These are phyloP conservation scores for Aphelocoma californica DNA, from an alignment of 2,797 vertebrate genomes.

Conservation along the genomic window DNA sequence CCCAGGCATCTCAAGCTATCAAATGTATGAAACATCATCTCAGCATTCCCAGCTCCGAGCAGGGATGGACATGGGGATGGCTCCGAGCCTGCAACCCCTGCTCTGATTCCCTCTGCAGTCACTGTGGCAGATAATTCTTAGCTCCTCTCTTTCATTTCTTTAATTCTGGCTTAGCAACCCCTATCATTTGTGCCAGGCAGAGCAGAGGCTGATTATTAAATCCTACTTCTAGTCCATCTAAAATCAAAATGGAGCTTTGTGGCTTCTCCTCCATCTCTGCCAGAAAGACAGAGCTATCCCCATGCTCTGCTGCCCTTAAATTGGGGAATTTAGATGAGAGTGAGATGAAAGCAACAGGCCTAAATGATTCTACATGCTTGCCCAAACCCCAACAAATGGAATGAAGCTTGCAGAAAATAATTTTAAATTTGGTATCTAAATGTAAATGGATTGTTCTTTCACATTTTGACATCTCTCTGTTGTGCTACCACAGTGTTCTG, in stretches of 20 bases:
- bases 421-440: not conserved
- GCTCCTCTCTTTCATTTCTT: not conserved
- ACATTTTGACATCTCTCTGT: not conserved
- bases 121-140: not conserved
- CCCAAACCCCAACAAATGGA: not conserved
- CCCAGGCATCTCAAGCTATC: constrained; percentile 19
- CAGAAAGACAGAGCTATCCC: not conserved
- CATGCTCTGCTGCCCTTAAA: not conserved
- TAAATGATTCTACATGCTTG: not conserved
- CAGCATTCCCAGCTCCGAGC: not conserved
- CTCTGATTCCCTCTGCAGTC: not conserved
- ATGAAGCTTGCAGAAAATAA: constrained; percentile 12
- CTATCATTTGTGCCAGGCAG: not conserved
- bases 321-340: not conserved
- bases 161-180: not conserved
- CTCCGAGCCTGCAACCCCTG: not conserved
- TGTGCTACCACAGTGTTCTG: not conserved
- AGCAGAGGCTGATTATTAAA: not conserved
- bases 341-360: not conserved
- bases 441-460: not conserved
- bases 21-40: not conserved
- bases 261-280: not conserved
- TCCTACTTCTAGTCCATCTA: not conserved
- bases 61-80: not conserved
- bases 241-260: not conserved